A percentile compares a stretch with the other conserved stretches of the same genome.
phyloP scores from a whole-genome alignment of 1,140 invertebrate genomes.

The Macrobrachium rosenbergii region DNA sequence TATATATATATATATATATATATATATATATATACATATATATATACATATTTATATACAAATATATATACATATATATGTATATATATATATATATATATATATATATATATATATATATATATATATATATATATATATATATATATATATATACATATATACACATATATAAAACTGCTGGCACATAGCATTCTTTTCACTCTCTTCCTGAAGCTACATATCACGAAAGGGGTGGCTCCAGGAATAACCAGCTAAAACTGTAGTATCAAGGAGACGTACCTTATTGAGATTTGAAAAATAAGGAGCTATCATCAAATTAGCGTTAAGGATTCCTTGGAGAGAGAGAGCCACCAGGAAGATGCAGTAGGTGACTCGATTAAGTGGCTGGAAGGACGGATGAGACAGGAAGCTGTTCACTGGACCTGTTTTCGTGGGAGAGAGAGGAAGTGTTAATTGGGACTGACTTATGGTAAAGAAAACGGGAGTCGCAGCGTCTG shows the following conservation, averaged over 20 bases:
- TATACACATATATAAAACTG: background rate
- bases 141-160: background rate
- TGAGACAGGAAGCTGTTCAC: conserved; percentile 84
- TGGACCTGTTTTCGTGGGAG: conserved; percentile 63
- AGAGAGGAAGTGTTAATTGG: no score
- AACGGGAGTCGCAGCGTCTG: background rate
- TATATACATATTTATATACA: background rate
- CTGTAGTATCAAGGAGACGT: background rate
- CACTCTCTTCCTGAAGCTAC: background rate
- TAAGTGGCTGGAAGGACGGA: conserved; percentile 84
- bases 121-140: background rate
- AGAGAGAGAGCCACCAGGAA: conserved; percentile 82
- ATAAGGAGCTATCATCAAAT: conserved; percentile 17
- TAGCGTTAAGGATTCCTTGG: background rate
- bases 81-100: conserved; percentile 3
- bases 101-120: background rate
- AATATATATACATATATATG: background rate
- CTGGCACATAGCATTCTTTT: background rate
- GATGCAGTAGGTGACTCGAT: conserved; percentile 89
- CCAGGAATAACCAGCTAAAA: background rate
- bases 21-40: background rate
- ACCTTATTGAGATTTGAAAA: conserved; percentile 30
- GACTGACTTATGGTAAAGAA: no score
- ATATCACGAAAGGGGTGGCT: no score
- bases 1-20: background rate